Conservation (phyloP, 2,113 vertebrate genomes). For the Sebastes schlegelii region DNA sequence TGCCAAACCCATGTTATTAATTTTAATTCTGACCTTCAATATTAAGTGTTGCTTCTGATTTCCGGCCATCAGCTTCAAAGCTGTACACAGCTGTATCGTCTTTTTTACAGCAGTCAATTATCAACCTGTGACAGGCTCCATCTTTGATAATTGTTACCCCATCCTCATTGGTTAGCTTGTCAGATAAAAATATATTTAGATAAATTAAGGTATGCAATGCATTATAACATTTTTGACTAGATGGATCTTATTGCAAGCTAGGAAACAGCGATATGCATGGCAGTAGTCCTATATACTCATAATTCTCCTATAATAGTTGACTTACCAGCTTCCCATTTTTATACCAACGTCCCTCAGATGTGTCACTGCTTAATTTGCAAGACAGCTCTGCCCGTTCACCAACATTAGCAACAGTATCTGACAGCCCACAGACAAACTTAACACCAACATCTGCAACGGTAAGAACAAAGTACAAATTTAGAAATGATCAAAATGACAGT, state of each 20-base stretch:
- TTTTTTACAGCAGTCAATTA: slow-evolving; percentile 81
- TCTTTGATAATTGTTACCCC: slow-evolving; percentile 85
- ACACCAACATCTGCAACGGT: slow-evolving; percentile 75
- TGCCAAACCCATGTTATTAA: background rate
- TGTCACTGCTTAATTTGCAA: slow-evolving; percentile 84
- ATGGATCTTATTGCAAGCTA: background rate
- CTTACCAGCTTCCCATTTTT: slow-evolving; percentile 90
- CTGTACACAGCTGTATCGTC: slow-evolving; percentile 86
- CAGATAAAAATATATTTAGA: slow-evolving; percentile 19
- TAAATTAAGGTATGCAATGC: background rate
- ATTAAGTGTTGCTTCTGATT: slow-evolving; percentile 82
- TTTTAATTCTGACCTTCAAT: slow-evolving; percentile 78
- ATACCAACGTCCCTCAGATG: slow-evolving; percentile 86
- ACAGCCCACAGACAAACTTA: slow-evolving; percentile 85
- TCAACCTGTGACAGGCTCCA: slow-evolving; percentile 84
- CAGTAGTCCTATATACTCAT: background rate
- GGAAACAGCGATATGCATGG: background rate
- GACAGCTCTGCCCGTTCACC: slow-evolving; percentile 83
- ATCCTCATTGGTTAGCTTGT: slow-evolving; percentile 84
- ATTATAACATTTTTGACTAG: background rate
- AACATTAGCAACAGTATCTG: slow-evolving; percentile 76
- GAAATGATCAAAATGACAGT: too few species aligned
- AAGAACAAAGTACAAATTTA: background rate
- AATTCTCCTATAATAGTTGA: background rate
- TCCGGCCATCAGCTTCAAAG: slow-evolving; percentile 87